Evolutionary conservation across 2,113 vertebrate species (phyloP).

Genomic region (Upupa epops): DNA sequence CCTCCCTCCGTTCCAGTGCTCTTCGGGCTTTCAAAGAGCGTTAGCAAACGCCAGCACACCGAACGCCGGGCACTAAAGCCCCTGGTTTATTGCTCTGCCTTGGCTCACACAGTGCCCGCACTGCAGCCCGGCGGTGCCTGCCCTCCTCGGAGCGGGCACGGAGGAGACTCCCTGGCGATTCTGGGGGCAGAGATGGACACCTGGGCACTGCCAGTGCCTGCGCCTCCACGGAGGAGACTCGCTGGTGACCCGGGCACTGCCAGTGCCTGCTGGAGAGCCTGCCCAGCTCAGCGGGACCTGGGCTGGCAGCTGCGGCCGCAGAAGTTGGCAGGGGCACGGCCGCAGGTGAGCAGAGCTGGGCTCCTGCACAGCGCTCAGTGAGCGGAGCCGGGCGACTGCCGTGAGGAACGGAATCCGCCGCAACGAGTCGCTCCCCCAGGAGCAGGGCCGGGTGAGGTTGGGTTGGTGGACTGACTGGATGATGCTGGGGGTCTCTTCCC

Average conservation of each 20-base stretch:
- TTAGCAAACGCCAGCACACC: not conserved
- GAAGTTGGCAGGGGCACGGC: not conserved
- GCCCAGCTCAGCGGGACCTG: not conserved
- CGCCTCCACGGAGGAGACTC: not conserved
- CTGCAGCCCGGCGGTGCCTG: rapidly evolving
- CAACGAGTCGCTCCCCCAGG: not conserved
- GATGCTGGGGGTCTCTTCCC: too few relatives aligned
- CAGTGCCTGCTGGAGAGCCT: too few relatives aligned
- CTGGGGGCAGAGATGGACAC: not conserved
- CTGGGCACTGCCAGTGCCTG: not conserved
- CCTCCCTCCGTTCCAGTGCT: too few relatives aligned
- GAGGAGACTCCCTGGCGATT: not conserved
- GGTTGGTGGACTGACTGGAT: too few relatives aligned
- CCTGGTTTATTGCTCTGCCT: not conserved
- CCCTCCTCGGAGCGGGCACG: not conserved
- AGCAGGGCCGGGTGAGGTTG: too few relatives aligned
- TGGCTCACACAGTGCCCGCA: not conserved
- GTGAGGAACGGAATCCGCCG: not conserved
- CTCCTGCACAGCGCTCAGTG: not conserved
- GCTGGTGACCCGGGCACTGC: not conserved
- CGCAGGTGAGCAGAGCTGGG: not conserved
- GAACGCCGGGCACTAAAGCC: not conserved
- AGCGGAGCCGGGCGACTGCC: not conserved
- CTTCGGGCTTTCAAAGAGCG: not conserved
- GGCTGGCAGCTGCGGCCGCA: not conserved